Evolutionary conservation across 2,797 vertebrate genomes (phyloP).

Genomic region (Perodicticus potto): DNA sequence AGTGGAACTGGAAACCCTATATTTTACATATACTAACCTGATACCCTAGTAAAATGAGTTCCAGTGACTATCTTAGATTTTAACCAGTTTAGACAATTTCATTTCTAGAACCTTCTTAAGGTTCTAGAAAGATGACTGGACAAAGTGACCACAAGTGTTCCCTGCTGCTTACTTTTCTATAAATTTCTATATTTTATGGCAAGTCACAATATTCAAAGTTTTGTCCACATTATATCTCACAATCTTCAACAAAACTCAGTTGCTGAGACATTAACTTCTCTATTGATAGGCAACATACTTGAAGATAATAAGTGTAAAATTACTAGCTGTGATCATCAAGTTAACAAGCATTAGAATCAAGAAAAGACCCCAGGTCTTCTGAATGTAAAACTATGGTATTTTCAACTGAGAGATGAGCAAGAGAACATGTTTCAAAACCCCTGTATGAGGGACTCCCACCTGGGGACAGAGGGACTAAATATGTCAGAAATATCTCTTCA

Average conservation of each 20-base stretch:
- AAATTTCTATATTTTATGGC: not conserved
- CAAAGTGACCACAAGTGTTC: not conserved
- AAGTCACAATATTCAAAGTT: conserved; percentile 8
- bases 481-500: conserved; percentile 9
- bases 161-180: not conserved
- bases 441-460: not conserved
- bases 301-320: conserved; percentile 12
- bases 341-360: not conserved
- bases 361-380: not conserved
- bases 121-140: not conserved
- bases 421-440: not conserved
- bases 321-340: not conserved
- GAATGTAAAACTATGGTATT: not conserved
- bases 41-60: not conserved
- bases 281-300: not conserved
- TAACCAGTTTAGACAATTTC: not conserved
- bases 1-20: not conserved
- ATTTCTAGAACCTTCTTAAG: not conserved
- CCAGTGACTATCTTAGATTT: not conserved
- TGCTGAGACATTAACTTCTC: not conserved
- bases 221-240: not conserved
- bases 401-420: not conserved
- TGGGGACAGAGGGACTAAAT: not conserved
- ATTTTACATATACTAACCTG: not conserved
- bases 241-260: not conserved